Evolutionary conservation across 2,113 vertebrate species (phyloP).

Genomic region (Corythaixoides concolor): DNA sequence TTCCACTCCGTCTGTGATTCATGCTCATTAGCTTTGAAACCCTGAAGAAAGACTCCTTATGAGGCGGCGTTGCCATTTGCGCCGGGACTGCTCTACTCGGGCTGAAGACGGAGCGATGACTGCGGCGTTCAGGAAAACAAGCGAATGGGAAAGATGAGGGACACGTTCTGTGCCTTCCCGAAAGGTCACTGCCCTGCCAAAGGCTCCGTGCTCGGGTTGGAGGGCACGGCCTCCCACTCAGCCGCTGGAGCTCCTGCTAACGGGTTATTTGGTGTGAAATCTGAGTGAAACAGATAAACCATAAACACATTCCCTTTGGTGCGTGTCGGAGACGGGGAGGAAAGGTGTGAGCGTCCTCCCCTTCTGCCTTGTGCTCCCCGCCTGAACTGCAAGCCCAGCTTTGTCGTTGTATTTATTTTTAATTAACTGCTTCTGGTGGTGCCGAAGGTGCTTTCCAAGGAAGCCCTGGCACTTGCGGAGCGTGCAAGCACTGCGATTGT

Average conservation of each 20-base stretch:
- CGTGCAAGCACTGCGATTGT: background rate
- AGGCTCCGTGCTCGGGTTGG: background rate
- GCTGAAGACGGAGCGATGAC: background rate
- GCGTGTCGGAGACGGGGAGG: background rate
- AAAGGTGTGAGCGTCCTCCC: background rate
- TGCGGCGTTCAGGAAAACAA: background rate
- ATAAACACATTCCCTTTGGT: background rate
- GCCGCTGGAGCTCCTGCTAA: background rate
- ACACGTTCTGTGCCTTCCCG: background rate
- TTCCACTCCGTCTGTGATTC: slow-evolving; percentile 30
- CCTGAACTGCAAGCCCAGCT: background rate
- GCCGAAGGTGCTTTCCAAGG: background rate
- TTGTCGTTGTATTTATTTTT: background rate
- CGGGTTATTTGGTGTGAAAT: background rate
- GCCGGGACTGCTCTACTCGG: background rate
- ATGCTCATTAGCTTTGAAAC: slow-evolving; percentile 29
- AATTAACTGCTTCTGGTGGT: background rate
- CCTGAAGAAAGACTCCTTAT: slow-evolving; percentile 57
- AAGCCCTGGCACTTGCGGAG: background rate
- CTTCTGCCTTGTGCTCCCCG: background rate
- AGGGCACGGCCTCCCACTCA: background rate
- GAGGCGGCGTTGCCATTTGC: slow-evolving; percentile 51
- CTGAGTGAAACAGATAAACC: background rate
- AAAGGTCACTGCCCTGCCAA: slow-evolving; percentile 35
- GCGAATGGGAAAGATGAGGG: background rate